Evolutionary conservation across 2,797 vertebrate genomes (phyloP), one percentile per base, ranked within the genome.

Genomic region (Karalla daura): DNA sequence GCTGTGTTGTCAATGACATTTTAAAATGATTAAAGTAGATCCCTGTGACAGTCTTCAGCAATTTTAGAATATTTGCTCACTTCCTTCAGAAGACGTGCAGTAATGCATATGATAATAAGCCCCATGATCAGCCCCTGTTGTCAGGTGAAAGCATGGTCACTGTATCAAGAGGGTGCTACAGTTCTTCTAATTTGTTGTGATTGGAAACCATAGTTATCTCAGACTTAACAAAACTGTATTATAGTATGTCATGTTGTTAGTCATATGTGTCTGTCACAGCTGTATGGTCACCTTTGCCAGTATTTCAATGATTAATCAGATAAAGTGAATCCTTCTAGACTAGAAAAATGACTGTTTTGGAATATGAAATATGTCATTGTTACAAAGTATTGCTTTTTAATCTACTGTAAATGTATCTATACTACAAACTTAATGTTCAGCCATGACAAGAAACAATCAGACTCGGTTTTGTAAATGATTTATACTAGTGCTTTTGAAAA

Each of bases 391-490:
- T 47, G 54, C 40, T 28, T 81, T 88, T 88, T 74, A 87, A 69
- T 83, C 85, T 85, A 47, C 41, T 86, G 84, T 90, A 85, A 79
- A 86, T 88, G 85, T 88, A 76, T 36, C 78, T 82, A 77, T 86
- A 83, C 78, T 76, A 82, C 74, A 80, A 69, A 51, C 64, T 83
- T 77, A 81, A 83, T 84, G 87, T 88, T 89, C 30, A 85, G 81
- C 64, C 79, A 80, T 81, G 74, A 80, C 68, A 17, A 81, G 77
- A 72, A 77, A 84, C 74, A 70, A 67, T 53, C 76, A 74, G 74
- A 84, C 69, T 74, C 78, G 46, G 53, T 84, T 90, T 91, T 90
- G 78, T 90, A 87, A 85, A 88, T 76, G 47, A 81, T 86, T 88
- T 87, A 73, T 88, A 89, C 78, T 71, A 65, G 81, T 89, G 71